Percentiles rank a stretch among this genome's conserved stretches.
phyloP scores from a whole-genome alignment of 2,888 invertebrate species.

The Oligia fasciuncula region DNA sequence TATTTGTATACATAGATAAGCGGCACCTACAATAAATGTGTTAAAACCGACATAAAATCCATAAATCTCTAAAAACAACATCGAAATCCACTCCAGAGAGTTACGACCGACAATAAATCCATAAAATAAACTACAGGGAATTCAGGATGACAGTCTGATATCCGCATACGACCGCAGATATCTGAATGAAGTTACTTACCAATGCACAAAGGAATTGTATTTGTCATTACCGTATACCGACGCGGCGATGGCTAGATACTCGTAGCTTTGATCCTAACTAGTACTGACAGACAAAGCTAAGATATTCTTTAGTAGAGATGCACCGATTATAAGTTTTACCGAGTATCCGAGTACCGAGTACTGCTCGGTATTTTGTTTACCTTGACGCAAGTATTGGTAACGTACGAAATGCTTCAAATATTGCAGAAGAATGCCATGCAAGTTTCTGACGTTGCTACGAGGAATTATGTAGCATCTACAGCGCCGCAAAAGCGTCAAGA shows the following conservation, averaged over 20 bases:
- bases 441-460: neutral
- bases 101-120: constrained; percentile 1
- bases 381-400: neutral
- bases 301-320: neutral
- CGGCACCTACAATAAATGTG: neutral
- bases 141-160: neutral
- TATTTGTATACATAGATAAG: neutral
- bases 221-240: constrained; percentile 25
- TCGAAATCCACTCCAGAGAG: constrained; percentile 9
- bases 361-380: neutral
- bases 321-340: neutral
- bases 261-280: constrained; percentile 26
- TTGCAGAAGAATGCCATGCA: neutral
- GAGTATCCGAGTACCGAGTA: neutral
- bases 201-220: constrained; percentile 42
- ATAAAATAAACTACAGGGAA: constrained; percentile 12
- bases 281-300: neutral
- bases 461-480: too few relatives aligned
- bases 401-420: neutral
- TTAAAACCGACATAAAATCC: constrained; percentile 8
- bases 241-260: neutral
- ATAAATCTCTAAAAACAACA: constrained; percentile 2
- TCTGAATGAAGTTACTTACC: constrained; percentile 27
- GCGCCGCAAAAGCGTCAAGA: too few relatives aligned
- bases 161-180: constrained; percentile 23